These are phyloP conservation scores for Oreotrochilus melanogaster DNA, from an alignment of 2,113 vertebrate species.

Conservation along the genomic window DNA sequence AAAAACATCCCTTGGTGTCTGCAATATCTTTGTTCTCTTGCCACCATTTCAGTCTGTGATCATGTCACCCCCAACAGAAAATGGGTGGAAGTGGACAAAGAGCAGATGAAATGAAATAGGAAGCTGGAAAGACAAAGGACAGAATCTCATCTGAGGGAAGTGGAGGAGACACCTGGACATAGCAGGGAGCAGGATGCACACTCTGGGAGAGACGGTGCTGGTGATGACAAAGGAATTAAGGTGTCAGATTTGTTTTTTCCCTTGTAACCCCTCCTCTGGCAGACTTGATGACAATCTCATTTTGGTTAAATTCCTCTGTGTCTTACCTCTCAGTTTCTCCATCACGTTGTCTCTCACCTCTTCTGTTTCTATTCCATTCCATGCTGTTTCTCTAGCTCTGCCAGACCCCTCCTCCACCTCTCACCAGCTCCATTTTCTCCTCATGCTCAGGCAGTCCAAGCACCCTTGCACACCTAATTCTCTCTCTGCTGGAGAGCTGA, in stretches of 20 bases:
- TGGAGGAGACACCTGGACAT: background rate
- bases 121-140: background rate
- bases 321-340: slow-evolving; percentile 35
- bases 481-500: background rate
- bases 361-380: slow-evolving; percentile 66
- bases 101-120: background rate
- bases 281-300: slow-evolving; percentile 61
- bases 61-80: background rate
- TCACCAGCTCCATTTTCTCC: background rate
- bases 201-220: background rate
- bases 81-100: background rate
- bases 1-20: background rate
- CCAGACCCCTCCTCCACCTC: background rate
- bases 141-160: background rate
- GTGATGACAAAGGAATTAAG: slow-evolving; percentile 24
- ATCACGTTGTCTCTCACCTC: slow-evolving; percentile 68
- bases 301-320: slow-evolving; percentile 55
- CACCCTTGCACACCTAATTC: background rate
- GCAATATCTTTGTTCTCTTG: no score
- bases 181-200: background rate
- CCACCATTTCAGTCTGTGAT: background rate
- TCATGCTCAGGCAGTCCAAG: background rate
- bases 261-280: background rate
- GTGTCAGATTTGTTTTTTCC: slow-evolving; percentile 3
- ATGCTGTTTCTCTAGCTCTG: background rate